Conservation (phyloP, 2,113 vertebrate species). For the Hyperopisus bebe region DNA sequence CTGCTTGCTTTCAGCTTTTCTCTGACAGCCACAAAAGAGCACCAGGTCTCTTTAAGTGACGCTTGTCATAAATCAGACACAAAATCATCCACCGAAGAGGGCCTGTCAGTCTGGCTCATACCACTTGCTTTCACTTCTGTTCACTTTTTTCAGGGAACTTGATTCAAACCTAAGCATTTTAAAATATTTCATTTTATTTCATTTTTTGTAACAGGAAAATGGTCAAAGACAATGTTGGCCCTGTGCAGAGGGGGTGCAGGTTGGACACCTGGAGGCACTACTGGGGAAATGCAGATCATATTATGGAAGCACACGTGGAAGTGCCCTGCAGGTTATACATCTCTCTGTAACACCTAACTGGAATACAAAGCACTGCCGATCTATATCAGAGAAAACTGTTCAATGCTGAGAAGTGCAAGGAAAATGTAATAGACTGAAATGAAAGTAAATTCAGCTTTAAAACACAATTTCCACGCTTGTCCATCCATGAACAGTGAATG, state of each 20-base stretch:
- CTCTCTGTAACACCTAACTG: not conserved
- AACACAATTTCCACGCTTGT: not conserved
- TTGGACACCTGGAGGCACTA: not conserved
- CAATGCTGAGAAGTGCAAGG: not conserved
- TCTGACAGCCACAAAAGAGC: conserved; percentile 76
- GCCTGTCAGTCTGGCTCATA: conserved; percentile 59
- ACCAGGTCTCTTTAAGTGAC: conserved; percentile 67
- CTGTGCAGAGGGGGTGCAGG: not conserved
- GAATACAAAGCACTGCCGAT: not conserved
- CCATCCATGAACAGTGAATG: not conserved
- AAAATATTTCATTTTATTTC: conserved; percentile 28
- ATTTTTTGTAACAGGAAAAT: not conserved
- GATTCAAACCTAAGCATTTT: not conserved
- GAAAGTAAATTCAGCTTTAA: not conserved
- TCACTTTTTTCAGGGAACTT: conserved; percentile 17
- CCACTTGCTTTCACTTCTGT: conserved; percentile 56
- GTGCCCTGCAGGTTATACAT: not conserved
- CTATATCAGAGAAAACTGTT: not conserved
- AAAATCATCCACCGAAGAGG: conserved; percentile 70
- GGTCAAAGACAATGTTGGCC: not conserved
- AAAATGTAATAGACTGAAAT: not conserved
- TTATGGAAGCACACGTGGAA: not conserved
- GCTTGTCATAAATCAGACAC: conserved; percentile 83
- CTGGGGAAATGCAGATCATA: not conserved
- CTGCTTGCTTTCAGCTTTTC: conserved; percentile 68